Evolutionary conservation across 1,140 invertebrate species (phyloP), one percentile per base, ranked within the genome.

Genomic region (Bicyclus anynana): DNA sequence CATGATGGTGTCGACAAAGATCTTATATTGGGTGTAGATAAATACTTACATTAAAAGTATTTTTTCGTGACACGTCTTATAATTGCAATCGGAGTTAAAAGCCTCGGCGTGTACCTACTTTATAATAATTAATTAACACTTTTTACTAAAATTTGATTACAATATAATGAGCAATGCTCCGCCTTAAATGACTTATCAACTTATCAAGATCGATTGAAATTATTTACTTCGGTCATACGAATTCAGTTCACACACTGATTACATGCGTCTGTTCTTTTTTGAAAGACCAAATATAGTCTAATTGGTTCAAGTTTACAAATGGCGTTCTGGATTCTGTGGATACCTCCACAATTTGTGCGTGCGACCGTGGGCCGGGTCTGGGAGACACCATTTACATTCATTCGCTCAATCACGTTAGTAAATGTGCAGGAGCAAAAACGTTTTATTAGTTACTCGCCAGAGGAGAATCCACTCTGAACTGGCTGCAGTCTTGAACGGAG

Each of bases 361-460:
- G 62, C 59, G 54, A 54, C 52, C 52, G 48, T 37, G 40, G 47
- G 55, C 49, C 38, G 40, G 13, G 29, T 5, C 10, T 35, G 20
- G 21, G 12, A 26, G 51, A 47, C 46, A 54, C 47, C 48, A 54
- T 59, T 59, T 63, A 51, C 55, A 59, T 64, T 54, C 52, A 54
- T 51, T 58, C 54, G 38, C 13, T 59, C 55, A 59, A 54, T 60
- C 51, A 54, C 44, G 47, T 54, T 60, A 54, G 26, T 60, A 54
- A 50, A 60, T 27, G 44, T 17, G 3, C 17, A 5, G 10, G 4
- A 40, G n/a, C 27, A 54, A 61, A 55, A 61, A 60, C 10, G 10
- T 60, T 60, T 60, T 35, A 54, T 60, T 60, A 53, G 47, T 38
- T 42, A 50, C 35, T 26, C 35, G 21, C 40, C 17, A 48, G 17